Evolutionary conservation across 2,797 vertebrate genomes (phyloP), one percentile per base, ranked within the genome.

Genomic region (Crax fasciolata): DNA sequence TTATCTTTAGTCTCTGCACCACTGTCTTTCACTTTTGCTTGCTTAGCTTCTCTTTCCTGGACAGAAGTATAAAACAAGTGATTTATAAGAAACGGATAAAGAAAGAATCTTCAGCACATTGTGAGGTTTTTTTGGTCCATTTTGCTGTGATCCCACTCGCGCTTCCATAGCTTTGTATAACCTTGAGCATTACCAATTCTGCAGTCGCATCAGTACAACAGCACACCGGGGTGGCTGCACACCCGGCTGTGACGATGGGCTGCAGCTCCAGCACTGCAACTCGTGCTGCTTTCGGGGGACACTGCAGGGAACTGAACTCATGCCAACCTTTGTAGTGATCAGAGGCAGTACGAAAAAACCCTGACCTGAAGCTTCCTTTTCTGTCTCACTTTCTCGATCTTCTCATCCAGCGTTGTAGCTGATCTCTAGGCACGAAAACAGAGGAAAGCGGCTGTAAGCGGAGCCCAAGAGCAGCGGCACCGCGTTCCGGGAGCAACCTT

Each of bases 311-410:
- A n/a, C n/a, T 71, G 72, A 55, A 49, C 48, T 32, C 63, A 8
- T 1, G 18, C n/a, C 55, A 8, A 2, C 12, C 10, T 54, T 43
- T 55, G 3, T 59, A 38, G 49, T 5, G 62, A 62, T 0, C 1
- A 72, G 11, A 16, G 27, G 48, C 10, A 21, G 10, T 5, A 52
- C 16, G 19, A 70, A 7, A 85, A 74, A 81, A 8, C 23, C 66
- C 98, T 97, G 74, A 99, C 99, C 98, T 99, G 98, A 1, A 96
- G 96, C 93, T 98, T 99, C 93, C 99, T 98, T 68, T 98, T 98
- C 97, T 99, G 99, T 35, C 99, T 97, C 77, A 99, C 98, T 96
- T 98, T 98, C 78, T 99, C 99, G 14, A 99, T 99, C 97, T 99
- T 99, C 96, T 99, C 98, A 70, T 99, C 99, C 93, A 99, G 94